Base-by-base conservation (phyloP, 1,140 invertebrate species). In the Plodia interpunctella region DNA sequence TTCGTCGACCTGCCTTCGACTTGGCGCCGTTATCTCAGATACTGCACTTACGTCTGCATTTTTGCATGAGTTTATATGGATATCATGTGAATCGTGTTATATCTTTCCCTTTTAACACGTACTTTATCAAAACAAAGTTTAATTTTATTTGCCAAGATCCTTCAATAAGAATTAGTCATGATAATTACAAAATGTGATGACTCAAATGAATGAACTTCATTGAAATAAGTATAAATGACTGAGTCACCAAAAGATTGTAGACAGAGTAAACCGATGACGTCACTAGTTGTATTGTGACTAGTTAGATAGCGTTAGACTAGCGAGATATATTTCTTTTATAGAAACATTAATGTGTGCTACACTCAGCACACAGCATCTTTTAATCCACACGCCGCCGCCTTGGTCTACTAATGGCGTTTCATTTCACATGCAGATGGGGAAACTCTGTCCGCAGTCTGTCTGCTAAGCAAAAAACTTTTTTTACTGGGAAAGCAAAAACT, bases 1-100 rank as follows among this genome's bases (percentile, higher is more conserved):
- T 78, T 80, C 83, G 65, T 74, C 74, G 85, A 83, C 80, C 81
- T 72, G 74, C 71, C 66, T 66, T 72, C 70, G 66, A 68, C 66
- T 68, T 62, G 55, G 60, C 63, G 66, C 70, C 72, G 68, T 75
- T 76, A 78, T 76, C 68, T 55, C 63, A 61, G 50, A 76, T 74
- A 74, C 71, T 79, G 71, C 74, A 74, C 70, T 70, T 65, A 69
- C 67, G 65, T 63, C 59, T 55, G 66, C 56, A 56, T 66, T 76
- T 69, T 76, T 72, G 75, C 51, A 25, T 25, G 51, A 21, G 19
- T 53, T 51, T 20, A 51, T 19, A n/a, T n/a, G n/a, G n/a, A n/a
- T n/a, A 20, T 20, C 49, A 17, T 51, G 49, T 20, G 49, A 20
- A 53, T 15, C 20, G 25, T 53, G 15, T 63, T 30, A 28, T 28